Evolutionary conservation across 2,888 invertebrate genomes (phyloP).

Genomic region (Aspidapion aeneum): DNA sequence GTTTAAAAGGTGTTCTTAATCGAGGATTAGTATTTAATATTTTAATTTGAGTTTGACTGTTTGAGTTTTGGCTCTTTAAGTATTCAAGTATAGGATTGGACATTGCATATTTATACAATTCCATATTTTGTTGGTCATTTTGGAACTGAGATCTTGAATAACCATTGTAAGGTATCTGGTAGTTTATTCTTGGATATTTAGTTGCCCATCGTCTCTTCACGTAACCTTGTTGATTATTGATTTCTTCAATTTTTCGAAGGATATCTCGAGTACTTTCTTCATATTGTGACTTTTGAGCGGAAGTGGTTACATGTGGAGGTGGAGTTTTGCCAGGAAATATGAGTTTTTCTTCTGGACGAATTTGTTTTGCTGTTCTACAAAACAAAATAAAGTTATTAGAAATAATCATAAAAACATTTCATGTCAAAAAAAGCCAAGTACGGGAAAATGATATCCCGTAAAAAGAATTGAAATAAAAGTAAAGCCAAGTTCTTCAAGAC

Average conservation of each 20-base stretch:
- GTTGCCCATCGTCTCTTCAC: conserved; percentile 26
- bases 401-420: no score
- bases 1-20: conserved; percentile 16
- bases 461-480: no score
- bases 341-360: neutral
- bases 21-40: neutral
- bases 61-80: conserved; percentile 27
- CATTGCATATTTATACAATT: conserved; percentile 35
- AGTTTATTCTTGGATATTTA: conserved; percentile 33
- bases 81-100: conserved; percentile 42
- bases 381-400: no score
- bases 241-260: conserved; percentile 53
- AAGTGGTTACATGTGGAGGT: neutral
- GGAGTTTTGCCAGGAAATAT: neutral
- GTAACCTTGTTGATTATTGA: conserved; percentile 52
- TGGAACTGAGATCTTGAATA: conserved; percentile 27
- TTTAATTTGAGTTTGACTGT: neutral
- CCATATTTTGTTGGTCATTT: conserved; percentile 26
- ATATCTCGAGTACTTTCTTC: conserved; percentile 47
- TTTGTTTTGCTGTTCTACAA: neutral
- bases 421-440: no score
- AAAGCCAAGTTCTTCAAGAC: no score
- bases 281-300: neutral
- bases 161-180: conserved; percentile 31
- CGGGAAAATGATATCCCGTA: no score